These are phyloP conservation scores for Phyllostomus discolor DNA, from an alignment of 2,113 vertebrate genomes.

Conservation along the genomic window DNA sequence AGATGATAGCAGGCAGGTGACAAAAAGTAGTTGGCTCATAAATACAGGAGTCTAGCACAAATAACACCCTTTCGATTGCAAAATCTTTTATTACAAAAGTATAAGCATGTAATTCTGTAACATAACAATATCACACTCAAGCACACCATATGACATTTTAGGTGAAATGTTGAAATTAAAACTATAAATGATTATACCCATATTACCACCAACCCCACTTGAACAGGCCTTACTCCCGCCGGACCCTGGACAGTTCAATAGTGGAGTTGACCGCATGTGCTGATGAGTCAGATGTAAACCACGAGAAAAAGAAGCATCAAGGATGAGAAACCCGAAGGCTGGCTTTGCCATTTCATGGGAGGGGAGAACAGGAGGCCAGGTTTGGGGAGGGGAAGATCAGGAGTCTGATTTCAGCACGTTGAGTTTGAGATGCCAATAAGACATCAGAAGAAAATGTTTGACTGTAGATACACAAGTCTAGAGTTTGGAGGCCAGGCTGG, in stretches of 20 bases:
- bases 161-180: too few relatives aligned
- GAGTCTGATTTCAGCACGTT: background rate
- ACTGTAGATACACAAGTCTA: too few relatives aligned
- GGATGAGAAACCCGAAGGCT: background rate
- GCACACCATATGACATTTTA: too few relatives aligned
- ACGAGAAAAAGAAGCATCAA: background rate
- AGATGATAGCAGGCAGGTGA: background rate
- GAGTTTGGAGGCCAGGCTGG: background rate
- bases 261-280: background rate
- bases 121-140: too few relatives aligned
- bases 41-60: background rate
- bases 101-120: too few relatives aligned
- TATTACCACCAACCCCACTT: too few relatives aligned
- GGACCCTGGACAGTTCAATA: background rate
- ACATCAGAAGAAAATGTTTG: background rate
- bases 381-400: background rate
- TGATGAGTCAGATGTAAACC: rapidly evolving
- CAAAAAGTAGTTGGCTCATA: too few relatives aligned
- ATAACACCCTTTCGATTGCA: too few relatives aligned
- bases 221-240: too few relatives aligned
- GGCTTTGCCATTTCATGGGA: background rate
- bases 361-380: background rate
- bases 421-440: background rate
- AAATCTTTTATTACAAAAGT: too few relatives aligned
- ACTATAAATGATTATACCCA: too few relatives aligned